A percentile compares a stretch with the other conserved stretches of the same genome.
Conservation (phyloP, 2,888 invertebrate genomes). For the Crepidodera aurea region DNA sequence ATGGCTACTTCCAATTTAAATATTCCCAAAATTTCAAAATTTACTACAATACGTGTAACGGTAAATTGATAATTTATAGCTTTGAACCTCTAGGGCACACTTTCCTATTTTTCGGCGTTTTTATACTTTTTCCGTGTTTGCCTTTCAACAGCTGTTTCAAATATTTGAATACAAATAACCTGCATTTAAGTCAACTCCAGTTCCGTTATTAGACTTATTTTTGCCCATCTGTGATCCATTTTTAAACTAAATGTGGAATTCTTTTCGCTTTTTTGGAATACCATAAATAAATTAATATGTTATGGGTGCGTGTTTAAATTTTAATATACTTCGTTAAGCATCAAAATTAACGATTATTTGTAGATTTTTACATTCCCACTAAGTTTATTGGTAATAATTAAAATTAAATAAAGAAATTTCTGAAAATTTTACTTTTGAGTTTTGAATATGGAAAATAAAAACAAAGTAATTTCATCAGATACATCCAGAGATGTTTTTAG, state of each 20-base stretch:
- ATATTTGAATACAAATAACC: constrained; percentile 46
- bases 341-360: neutral
- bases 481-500: too few relatives aligned
- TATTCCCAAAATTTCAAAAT: constrained; percentile 3
- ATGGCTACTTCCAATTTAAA: too few relatives aligned
- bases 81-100: constrained; percentile 23
- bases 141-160: constrained; percentile 43
- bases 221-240: constrained; percentile 33
- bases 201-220: constrained; percentile 32
- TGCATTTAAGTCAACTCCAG: constrained; percentile 34
- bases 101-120: constrained; percentile 35
- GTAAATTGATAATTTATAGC: constrained; percentile 31
- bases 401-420: too few relatives aligned
- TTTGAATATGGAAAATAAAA: too few relatives aligned
- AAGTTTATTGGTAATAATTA: too few relatives aligned
- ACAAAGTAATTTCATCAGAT: too few relatives aligned
- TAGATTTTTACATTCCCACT: too few relatives aligned
- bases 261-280: constrained; percentile 22
- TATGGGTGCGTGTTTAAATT: neutral
- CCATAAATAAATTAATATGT: constrained; percentile 24
- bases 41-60: constrained; percentile 16
- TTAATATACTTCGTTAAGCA: neutral
- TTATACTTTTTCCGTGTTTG: constrained; percentile 41
- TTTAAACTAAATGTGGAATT: constrained; percentile 24
- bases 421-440: too few relatives aligned